Evolutionary conservation across 37 sponge, comb jelly and placozoan genomes (phyloP).

Genomic region (Theonella swinhoei): DNA sequence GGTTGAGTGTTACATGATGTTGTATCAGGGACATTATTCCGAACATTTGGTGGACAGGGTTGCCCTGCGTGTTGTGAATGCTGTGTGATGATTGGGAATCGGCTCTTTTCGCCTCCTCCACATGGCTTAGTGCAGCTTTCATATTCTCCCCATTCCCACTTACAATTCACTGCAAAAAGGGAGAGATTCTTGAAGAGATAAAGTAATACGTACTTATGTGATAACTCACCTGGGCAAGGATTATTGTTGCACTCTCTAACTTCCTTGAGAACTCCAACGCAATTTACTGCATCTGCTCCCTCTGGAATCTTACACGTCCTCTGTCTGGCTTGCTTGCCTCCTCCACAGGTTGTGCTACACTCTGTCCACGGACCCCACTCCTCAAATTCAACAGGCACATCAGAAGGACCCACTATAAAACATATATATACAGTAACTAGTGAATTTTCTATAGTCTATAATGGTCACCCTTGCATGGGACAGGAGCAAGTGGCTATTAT

Average conservation of each 20-base stretch:
- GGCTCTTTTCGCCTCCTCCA: neutral
- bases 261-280: neutral
- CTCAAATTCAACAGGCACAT: neutral
- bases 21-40: no score
- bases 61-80: neutral
- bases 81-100: neutral
- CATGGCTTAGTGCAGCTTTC: neutral
- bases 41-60: neutral
- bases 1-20: no score
- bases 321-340: neutral
- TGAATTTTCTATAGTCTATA: no score
- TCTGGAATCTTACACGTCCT: neutral
- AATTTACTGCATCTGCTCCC: neutral
- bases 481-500: no score
- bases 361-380: neutral
- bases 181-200: neutral
- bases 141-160: neutral
- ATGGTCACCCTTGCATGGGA: no score
- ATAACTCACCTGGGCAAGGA: neutral
- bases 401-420: no score
- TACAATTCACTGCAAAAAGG: neutral
- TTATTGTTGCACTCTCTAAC: neutral
- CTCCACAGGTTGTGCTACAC: neutral
- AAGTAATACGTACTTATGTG: neutral
- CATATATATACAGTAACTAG: no score